phyloP scores from a whole-genome alignment of 2,888 invertebrate species.

The Pteria penguin region DNA sequence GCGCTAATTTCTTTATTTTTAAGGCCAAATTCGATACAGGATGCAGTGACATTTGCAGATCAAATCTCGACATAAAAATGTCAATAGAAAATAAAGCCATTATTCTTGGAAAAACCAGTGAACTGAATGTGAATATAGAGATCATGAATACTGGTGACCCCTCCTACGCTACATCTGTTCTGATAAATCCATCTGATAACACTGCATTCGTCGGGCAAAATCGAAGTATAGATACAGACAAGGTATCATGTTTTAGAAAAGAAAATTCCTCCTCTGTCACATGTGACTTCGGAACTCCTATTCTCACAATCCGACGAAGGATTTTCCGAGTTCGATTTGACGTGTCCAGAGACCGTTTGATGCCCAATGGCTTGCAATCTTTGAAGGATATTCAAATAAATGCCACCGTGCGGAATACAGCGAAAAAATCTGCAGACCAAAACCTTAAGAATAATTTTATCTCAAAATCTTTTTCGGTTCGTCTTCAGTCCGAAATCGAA shows the following conservation, averaged over 20 bases:
- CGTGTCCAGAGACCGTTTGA: conserved; percentile 4
- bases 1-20: neutral
- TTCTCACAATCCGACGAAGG: conserved; percentile 1
- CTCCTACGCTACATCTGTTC: conserved; percentile 1
- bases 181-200: neutral
- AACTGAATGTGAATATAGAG: neutral
- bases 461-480: neutral
- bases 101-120: conserved; percentile 5
- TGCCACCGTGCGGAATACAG: neutral
- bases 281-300: conserved; percentile 3
- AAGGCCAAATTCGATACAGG: conserved; percentile 25
- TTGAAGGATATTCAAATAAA: neutral
- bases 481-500: neutral
- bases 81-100: neutral
- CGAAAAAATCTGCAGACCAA: neutral
- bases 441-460: neutral
- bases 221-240: neutral
- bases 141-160: conserved; percentile 18
- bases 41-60: conserved; percentile 14
- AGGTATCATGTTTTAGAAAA: neutral
- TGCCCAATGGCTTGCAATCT: neutral
- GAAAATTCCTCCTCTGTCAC: neutral
- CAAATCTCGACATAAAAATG: conserved; percentile 11
- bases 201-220: conserved; percentile 5
- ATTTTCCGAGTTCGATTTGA: conserved; percentile 12